phyloP scores from a whole-genome alignment of 2,888 invertebrate genomes.

The Rotaria macrura region DNA sequence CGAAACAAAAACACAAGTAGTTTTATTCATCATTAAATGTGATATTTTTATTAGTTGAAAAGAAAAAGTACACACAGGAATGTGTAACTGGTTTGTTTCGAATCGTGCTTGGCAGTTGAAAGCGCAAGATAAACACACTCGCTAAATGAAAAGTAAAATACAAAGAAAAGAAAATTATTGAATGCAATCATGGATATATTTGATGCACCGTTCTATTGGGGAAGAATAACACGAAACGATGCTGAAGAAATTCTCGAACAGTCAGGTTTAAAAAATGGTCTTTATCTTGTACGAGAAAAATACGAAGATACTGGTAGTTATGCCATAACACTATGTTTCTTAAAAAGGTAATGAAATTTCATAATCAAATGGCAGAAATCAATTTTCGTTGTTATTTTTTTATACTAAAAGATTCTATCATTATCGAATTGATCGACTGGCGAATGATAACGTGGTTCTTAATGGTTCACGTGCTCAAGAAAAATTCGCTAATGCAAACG shows the following conservation, averaged over 20 bases:
- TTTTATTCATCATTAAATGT: too few relatives aligned
- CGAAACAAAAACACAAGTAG: too few relatives aligned
- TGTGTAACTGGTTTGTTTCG: too few relatives aligned
- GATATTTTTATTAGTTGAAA: too few relatives aligned
- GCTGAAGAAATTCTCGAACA: conserved; percentile 43
- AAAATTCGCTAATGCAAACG: not conserved
- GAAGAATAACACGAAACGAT: conserved; percentile 48
- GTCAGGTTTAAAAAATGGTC: conserved; percentile 41
- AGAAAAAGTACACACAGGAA: too few relatives aligned
- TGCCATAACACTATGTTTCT: conserved; percentile 45
- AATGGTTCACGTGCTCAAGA: not conserved
- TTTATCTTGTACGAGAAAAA: conserved; percentile 47
- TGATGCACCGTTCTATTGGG: conserved; percentile 43
- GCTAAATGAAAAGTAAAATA: too few relatives aligned
- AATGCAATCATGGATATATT: not conserved
- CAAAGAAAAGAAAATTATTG: too few relatives aligned
- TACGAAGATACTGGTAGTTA: conserved; percentile 46
- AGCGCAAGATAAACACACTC: too few relatives aligned
- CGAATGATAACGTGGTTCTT: conserved; percentile 41
- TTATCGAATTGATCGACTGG: conserved; percentile 47
- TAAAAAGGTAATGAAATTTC: not conserved
- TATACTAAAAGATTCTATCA: conserved; percentile 44
- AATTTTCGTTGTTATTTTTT: not conserved
- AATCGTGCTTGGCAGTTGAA: too few relatives aligned
- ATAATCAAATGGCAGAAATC: not conserved